Evolutionary conservation across 2,888 invertebrate genomes (phyloP).

Genomic region (Caenorhabditis angaria): DNA sequence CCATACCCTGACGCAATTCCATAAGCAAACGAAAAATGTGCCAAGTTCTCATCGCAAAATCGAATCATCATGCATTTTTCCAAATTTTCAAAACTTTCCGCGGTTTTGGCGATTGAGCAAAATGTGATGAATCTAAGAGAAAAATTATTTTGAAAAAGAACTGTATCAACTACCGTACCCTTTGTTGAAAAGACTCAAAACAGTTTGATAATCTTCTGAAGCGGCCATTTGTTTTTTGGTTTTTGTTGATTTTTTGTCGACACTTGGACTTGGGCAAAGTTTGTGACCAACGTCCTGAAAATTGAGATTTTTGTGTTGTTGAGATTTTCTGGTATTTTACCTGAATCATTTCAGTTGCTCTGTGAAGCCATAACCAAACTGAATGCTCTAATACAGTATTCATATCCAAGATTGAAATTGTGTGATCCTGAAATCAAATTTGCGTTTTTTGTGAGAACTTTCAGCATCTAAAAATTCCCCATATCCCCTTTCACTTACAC

Average conservation of each 20-base stretch:
- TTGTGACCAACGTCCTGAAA: constrained; percentile 60
- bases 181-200: constrained; percentile 61
- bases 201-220: constrained; percentile 61
- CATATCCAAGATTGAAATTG: constrained; percentile 53
- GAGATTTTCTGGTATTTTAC: constrained; percentile 13
- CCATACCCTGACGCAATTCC: constrained; percentile 38
- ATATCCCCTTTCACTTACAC: constrained; percentile 16
- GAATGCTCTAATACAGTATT: constrained; percentile 52
- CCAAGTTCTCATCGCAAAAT: constrained; percentile 61
- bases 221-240: constrained; percentile 64
- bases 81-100: constrained; percentile 2
- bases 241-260: constrained; percentile 60
- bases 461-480: constrained; percentile 23
- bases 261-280: constrained; percentile 54
- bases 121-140: constrained; percentile 36
- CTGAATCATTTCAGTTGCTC: constrained; percentile 48
- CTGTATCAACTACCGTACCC: constrained; percentile 31
- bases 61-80: constrained; percentile 43
- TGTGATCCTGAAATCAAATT: constrained; percentile 1
- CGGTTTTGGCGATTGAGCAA: constrained; percentile 33
- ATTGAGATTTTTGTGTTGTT: not conserved
- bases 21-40: constrained; percentile 53
- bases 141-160: not conserved
- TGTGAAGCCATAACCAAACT: constrained; percentile 59
- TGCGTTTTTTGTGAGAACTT: constrained; percentile 4